Base-by-base conservation (phyloP, 1,140 invertebrate genomes). In the Bicyclus anynana region DNA sequence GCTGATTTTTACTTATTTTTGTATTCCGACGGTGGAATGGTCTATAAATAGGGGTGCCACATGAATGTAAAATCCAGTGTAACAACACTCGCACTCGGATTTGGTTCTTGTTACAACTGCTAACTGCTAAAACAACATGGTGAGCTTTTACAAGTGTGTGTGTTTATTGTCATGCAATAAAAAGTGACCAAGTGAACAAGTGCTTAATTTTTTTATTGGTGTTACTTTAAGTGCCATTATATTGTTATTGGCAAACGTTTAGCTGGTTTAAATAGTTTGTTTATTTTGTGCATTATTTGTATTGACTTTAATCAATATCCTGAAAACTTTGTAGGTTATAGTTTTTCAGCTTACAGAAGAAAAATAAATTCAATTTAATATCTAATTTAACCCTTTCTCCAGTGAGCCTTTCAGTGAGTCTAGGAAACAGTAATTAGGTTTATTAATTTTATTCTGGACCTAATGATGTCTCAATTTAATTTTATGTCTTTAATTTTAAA, bases 1-100 rank as follows among this genome's bases (percentile, higher is more conserved):
- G 65, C 67, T 71, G 65, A 47, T 78, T 86, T 87, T 84, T 72
- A 80, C 74, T 82, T 87, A 87, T 84, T 86, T 87, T 82, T 65
- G 79, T 84, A 84, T 83, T 77, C 74, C 61, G 62, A 60, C 62
- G 66, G 72, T 62, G 72, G 69, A 81, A 74, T 81, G 71, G 53
- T 83, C 84, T 88, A 88, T 88, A 88, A 86, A 88, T 88, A 88
- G 72, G 80, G 81, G 83, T 80, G 67, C 67, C 65, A 70, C 53
- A 62, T 72, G 66, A 71, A 74, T 69, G 72, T 77, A 65, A 77
- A 79, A 69, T 79, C 68, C 75, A 88, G 84, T 88, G 83, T 85
- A 86, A 88, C 80, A 80, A 77, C 80, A 88, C 80, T 86, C 85
- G 85, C 84, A 86, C 81, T 82, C 83, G 67, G 71, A 76, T 85